phyloP scores from a whole-genome alignment of 2,113 vertebrate genomes.

The Corythaixoides concolor region DNA sequence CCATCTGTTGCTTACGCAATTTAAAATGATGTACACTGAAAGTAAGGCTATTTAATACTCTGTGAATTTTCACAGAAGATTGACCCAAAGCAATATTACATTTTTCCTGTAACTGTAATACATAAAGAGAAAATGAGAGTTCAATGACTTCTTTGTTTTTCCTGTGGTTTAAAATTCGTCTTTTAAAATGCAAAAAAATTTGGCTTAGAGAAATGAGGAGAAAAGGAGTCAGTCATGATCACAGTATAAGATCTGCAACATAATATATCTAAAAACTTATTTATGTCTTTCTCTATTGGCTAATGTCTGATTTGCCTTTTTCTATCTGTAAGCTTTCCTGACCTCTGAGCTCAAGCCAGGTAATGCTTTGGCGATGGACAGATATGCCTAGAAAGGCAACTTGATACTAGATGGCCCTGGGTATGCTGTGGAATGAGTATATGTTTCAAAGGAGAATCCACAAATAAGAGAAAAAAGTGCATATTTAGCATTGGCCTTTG shows the following conservation, averaged over 20 bases:
- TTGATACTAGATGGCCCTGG: background rate
- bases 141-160: slow-evolving; percentile 9
- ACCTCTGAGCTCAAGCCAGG: background rate
- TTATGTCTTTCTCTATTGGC: background rate
- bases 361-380: background rate
- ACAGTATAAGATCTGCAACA: background rate
- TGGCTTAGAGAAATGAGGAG: background rate
- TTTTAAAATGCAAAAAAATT: background rate
- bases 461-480: background rate
- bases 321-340: background rate
- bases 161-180: background rate
- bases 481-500: background rate
- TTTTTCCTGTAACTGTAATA: background rate
- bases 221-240: background rate
- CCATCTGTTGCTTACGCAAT: background rate
- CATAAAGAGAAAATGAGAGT: background rate
- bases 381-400: background rate
- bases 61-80: slow-evolving; percentile 12
- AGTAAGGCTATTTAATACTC: slow-evolving; percentile 30
- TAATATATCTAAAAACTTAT: background rate
- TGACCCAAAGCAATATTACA: background rate
- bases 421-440: background rate
- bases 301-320: background rate
- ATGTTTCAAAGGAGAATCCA: background rate
- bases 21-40: background rate